phyloP scores from a whole-genome alignment of 30 jellyfish, hydroid and myxozoan genomes.

The Hydractinia symbiolongicarpus region DNA sequence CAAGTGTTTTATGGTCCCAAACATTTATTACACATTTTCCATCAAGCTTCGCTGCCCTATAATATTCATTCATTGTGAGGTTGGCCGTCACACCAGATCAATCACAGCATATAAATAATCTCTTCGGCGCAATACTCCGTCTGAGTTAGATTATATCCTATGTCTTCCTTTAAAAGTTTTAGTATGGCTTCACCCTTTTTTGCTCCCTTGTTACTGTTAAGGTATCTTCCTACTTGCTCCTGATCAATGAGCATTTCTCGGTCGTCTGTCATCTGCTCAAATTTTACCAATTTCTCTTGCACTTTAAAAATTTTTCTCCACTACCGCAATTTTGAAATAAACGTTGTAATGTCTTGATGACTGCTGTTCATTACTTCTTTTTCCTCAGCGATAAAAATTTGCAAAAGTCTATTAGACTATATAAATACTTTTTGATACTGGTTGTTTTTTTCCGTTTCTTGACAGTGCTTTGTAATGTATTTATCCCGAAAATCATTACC shows the following conservation, averaged over 20 bases:
- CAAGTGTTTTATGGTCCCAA: conserved; percentile 24
- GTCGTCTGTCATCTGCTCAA: neutral
- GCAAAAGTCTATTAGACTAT: neutral
- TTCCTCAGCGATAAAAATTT: neutral
- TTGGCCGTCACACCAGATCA: conserved; percentile 6
- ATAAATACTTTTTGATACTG: neutral
- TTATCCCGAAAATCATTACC: neutral
- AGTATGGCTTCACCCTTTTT: neutral
- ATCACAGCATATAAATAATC: neutral
- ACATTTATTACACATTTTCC: neutral
- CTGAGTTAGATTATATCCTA: neutral
- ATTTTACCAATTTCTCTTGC: neutral
- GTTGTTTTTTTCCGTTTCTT: neutral
- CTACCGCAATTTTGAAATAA: neutral
- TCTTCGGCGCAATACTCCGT: conserved; percentile 9
- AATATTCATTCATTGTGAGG: conserved; percentile 4
- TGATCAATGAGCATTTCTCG: neutral
- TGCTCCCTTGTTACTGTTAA: neutral
- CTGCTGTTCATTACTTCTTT: neutral
- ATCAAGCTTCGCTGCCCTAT: neutral
- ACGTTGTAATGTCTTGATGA: neutral
- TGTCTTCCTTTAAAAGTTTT: neutral
- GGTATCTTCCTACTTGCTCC: neutral
- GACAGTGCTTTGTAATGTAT: neutral
- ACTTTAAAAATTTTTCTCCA: neutral